Evolutionary conservation across 2,888 invertebrate species (phyloP).

Genomic region (Hirudinaria manillensis): DNA sequence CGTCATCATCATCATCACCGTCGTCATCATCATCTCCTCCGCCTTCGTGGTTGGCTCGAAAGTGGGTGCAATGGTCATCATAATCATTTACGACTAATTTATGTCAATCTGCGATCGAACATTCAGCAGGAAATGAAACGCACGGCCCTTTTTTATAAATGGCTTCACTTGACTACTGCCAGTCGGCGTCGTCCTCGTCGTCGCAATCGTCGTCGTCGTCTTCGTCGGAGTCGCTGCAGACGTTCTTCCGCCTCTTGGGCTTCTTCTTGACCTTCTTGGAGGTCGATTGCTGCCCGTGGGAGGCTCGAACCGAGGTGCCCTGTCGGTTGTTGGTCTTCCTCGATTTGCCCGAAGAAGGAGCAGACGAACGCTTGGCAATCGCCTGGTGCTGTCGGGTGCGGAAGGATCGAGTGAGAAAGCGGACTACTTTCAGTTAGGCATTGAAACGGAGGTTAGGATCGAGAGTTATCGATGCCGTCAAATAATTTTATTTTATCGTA

Average conservation of each 20-base stretch:
- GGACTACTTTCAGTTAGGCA: too few relatives aligned
- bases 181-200: conserved; percentile 43
- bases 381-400: background rate
- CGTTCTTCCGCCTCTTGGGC: conserved; percentile 43
- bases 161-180: background rate
- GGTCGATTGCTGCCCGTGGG: background rate
- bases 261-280: conserved; percentile 12
- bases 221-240: conserved; percentile 46
- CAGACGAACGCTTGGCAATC: background rate
- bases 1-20: conserved; percentile 33
- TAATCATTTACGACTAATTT: too few relatives aligned
- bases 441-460: too few relatives aligned
- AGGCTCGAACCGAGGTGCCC: background rate
- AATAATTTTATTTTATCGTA: too few relatives aligned
- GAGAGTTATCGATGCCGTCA: too few relatives aligned
- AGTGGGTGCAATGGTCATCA: too few relatives aligned
- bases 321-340: background rate
- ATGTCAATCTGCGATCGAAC: too few relatives aligned
- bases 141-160: background rate
- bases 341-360: background rate
- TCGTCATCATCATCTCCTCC: conserved; percentile 42
- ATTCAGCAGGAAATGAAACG: too few relatives aligned
- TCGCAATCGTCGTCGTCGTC: conserved; percentile 47
- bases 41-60: too few relatives aligned
- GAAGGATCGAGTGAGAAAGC: background rate